Evolutionary conservation across 2,113 vertebrate species (phyloP).

Genomic region (Plecotus auritus): DNA sequence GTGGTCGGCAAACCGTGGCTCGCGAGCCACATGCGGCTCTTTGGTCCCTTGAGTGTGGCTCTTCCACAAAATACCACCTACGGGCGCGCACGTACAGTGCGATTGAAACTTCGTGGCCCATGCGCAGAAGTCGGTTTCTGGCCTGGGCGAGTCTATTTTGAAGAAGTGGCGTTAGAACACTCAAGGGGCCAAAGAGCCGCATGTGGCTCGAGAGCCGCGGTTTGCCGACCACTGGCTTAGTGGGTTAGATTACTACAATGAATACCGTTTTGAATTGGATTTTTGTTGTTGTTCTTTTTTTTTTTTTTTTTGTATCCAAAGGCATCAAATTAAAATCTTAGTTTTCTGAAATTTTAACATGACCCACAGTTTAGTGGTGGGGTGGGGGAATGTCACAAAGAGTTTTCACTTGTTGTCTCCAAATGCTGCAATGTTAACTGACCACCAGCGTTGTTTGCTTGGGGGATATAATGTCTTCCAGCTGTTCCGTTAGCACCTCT

Average conservation of each 20-base stretch:
- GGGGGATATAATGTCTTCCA: slow-evolving; percentile 62
- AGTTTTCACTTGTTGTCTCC: slow-evolving; percentile 49
- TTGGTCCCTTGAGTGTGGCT: no score
- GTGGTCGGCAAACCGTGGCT: no score
- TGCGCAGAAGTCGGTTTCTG: no score
- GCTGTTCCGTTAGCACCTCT: slow-evolving; percentile 37
- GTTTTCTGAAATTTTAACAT: slow-evolving; percentile 65
- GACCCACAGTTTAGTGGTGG: slow-evolving; percentile 50
- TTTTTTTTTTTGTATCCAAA: slow-evolving; percentile 44
- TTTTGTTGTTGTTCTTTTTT: background rate
- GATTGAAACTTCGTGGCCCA: no score
- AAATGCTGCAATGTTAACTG: slow-evolving; percentile 37
- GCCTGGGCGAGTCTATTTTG: no score
- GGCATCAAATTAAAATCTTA: slow-evolving; percentile 60
- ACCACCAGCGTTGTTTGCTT: slow-evolving; percentile 53
- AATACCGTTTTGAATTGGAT: slow-evolving; percentile 30
- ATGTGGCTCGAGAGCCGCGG: no score
- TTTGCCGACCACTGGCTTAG: background rate
- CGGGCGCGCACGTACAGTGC: no score
- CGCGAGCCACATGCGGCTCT: no score
- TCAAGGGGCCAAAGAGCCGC: no score
- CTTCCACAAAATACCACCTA: no score
- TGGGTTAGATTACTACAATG: slow-evolving; percentile 52
- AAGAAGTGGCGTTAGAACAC: no score
- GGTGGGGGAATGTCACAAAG: slow-evolving; percentile 19